Evolutionary conservation across 1,140 invertebrate species (phyloP).

Genomic region (Leptinotarsa defecta): DNA sequence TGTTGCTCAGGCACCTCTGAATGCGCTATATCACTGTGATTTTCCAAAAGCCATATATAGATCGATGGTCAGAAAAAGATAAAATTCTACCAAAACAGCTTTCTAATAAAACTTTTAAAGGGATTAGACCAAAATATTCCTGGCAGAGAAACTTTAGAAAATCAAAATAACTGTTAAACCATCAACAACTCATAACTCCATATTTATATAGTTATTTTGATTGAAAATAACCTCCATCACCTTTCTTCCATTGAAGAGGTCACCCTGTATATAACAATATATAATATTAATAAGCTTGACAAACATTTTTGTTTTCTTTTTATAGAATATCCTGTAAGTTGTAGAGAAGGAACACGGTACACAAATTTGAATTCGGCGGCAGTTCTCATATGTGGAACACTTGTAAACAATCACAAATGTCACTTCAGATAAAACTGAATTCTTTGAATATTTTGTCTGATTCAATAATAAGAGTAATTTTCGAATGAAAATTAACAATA

Average conservation of each 20-base stretch:
- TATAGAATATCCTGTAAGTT: neutral
- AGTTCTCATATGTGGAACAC: slow-evolving; percentile 42
- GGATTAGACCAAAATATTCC: too few relatives aligned
- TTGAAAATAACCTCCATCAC: slow-evolving; percentile 15
- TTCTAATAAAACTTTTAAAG: too few relatives aligned
- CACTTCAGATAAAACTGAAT: slow-evolving; percentile 29
- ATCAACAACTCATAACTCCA: neutral
- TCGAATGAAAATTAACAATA: neutral
- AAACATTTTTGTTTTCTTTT: too few relatives aligned
- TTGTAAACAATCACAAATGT: slow-evolving; percentile 54
- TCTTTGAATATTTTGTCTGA: neutral
- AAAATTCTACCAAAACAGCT: too few relatives aligned
- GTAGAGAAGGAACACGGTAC: neutral
- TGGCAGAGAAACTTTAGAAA: too few relatives aligned
- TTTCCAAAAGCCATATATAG: too few relatives aligned
- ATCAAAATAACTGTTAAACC: too few relatives aligned
- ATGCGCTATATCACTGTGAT: too few relatives aligned
- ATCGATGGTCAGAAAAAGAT: too few relatives aligned
- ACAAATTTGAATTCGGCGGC: slow-evolving; percentile 48
- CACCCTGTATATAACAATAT: neutral
- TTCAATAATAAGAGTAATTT: neutral
- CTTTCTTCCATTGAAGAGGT: neutral
- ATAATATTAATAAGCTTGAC: neutral
- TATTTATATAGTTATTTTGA: neutral
- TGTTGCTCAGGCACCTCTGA: too few relatives aligned